Conservation (phyloP, 2,888 invertebrate species). For the Acholoe squamosa region DNA sequence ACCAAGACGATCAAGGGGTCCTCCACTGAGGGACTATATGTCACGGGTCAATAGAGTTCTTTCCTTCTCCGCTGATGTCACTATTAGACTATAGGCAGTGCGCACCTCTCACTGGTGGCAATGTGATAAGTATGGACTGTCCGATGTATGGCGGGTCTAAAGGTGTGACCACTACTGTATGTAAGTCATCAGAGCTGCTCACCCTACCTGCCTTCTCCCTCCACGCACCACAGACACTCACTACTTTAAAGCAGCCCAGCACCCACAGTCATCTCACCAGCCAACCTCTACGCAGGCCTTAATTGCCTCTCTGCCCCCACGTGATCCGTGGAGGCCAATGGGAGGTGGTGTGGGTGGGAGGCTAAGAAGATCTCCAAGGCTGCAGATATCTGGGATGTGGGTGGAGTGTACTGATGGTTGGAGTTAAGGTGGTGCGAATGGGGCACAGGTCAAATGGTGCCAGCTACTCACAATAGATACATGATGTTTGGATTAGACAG, state of each 20-base stretch:
- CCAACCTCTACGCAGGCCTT: neutral
- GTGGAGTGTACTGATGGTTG: neutral
- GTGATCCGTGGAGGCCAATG: neutral
- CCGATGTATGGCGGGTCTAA: neutral
- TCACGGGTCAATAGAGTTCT: too few relatives aligned
- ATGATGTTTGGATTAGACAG: too few relatives aligned
- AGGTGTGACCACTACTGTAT: neutral
- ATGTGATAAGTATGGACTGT: neutral
- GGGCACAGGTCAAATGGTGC: too few relatives aligned
- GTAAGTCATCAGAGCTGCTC: neutral
- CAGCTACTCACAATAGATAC: too few relatives aligned
- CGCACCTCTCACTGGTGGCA: too few relatives aligned
- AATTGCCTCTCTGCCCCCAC: constrained; percentile 24
- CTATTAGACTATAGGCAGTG: too few relatives aligned
- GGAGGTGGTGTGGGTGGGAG: neutral
- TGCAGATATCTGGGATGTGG: neutral
- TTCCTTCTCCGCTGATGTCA: too few relatives aligned
- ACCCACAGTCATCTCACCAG: neutral
- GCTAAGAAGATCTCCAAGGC: too few relatives aligned
- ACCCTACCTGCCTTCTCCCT: neutral
- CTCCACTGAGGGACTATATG: too few relatives aligned
- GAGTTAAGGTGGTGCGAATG: neutral
- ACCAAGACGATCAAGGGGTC: neutral
- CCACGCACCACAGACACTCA: neutral
- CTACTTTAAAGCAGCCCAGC: constrained; percentile 1